phyloP scores from a whole-genome alignment of 1,140 invertebrate species.

The Drosophila nigromelanica region DNA sequence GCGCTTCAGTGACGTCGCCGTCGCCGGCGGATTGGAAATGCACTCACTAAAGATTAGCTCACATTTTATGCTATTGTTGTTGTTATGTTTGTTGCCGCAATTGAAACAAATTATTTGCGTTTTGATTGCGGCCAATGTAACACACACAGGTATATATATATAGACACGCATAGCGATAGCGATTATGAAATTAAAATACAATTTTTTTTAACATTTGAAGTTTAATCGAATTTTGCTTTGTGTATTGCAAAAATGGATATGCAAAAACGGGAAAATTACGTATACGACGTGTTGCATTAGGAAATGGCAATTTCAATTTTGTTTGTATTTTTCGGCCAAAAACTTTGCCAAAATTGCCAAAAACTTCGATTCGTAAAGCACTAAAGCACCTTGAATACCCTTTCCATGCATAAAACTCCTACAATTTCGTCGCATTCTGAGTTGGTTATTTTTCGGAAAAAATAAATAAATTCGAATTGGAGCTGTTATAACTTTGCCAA shows the following conservation, averaged over 20 bases:
- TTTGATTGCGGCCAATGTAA: slow-evolving; percentile 50
- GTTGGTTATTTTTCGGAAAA: too few species aligned
- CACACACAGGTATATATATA: slow-evolving; percentile 9
- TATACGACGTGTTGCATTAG: slow-evolving; percentile 28
- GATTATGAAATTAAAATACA: slow-evolving; percentile 50
- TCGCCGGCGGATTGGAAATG: slow-evolving; percentile 49
- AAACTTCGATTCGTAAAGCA: too few species aligned
- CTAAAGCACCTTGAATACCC: too few species aligned
- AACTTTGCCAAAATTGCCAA: too few species aligned
- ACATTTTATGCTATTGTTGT: slow-evolving; percentile 25
- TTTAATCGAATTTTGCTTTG: slow-evolving; percentile 37
- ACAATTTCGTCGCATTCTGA: neutral
- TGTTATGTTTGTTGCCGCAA: slow-evolving; percentile 58
- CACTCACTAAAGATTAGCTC: slow-evolving; percentile 48
- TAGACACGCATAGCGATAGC: slow-evolving; percentile 38
- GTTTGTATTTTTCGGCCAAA: too few species aligned
- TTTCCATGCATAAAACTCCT: too few species aligned
- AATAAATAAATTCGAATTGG: too few species aligned
- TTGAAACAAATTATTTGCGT: slow-evolving; percentile 74
- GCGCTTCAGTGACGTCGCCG: slow-evolving; percentile 69
- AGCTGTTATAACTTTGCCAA: neutral
- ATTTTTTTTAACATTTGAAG: slow-evolving; percentile 19
- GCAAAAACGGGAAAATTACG: slow-evolving; percentile 19
- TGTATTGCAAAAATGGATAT: slow-evolving; percentile 15
- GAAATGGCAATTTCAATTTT: slow-evolving; percentile 4